These are phyloP conservation scores for Seriola quinqueradiata DNA, from an alignment of 2,113 vertebrate species.

Conservation along the genomic window DNA sequence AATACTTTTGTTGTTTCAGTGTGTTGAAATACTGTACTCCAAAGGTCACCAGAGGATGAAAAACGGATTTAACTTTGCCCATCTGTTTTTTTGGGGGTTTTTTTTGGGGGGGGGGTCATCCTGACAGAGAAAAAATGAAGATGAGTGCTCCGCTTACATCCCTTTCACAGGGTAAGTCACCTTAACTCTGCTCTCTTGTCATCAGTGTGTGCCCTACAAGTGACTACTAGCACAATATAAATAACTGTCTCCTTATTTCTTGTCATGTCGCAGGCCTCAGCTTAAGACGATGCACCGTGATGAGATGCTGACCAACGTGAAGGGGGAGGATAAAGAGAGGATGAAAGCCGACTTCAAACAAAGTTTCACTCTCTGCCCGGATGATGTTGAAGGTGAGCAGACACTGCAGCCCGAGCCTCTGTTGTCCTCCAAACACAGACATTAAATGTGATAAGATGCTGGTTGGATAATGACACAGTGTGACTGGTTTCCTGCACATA, in stretches of 20 bases:
- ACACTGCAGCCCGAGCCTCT: conserved; percentile 66
- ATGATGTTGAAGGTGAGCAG: conserved; percentile 79
- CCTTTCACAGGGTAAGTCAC: conserved; percentile 14
- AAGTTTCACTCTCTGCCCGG: neutral
- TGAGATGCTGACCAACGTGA: neutral
- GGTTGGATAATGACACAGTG: conserved; percentile 74
- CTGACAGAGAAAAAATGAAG: neutral
- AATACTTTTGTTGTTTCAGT: too few species aligned
- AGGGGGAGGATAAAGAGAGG: conserved; percentile 1
- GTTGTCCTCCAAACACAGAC: conserved; percentile 81
- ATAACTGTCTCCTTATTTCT: neutral
- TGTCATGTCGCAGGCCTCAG: neutral
- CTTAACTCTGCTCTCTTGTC: neutral
- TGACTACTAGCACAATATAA: neutral
- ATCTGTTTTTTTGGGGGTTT: neutral
- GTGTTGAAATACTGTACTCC: too few species aligned
- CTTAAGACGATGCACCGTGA: neutral
- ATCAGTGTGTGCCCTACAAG: neutral
- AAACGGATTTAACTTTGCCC: neutral
- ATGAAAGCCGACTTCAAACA: conserved; percentile 17
- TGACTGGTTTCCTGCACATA: conserved; percentile 68
- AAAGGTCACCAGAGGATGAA: too few species aligned
- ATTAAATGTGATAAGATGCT: conserved; percentile 78
- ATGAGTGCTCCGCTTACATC: neutral
- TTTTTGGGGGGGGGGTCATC: neutral